Evolutionary conservation across 2,888 invertebrate genomes (phyloP).

Genomic region (Portevinia maculata): DNA sequence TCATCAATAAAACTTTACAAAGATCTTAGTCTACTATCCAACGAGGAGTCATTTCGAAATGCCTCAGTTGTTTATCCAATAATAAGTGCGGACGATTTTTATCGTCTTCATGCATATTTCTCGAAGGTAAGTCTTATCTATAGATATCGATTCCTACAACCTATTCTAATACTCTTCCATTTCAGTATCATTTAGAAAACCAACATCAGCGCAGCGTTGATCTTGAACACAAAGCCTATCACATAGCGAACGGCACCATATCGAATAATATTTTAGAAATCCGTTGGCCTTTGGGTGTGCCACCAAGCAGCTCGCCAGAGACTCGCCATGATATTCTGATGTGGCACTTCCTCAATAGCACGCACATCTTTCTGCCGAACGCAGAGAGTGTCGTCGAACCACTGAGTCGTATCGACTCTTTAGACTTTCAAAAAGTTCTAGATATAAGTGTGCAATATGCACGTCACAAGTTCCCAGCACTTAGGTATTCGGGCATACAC

Average conservation of each 20-base stretch:
- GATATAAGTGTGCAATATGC: constrained; percentile 84
- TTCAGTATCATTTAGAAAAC: constrained; percentile 83
- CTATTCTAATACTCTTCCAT: constrained; percentile 35
- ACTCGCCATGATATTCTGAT: constrained; percentile 92
- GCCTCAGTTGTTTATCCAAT: constrained; percentile 88
- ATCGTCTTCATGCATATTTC: constrained; percentile 89
- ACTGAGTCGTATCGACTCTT: constrained; percentile 86
- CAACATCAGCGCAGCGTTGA: constrained; percentile 80
- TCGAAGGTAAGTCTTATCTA: constrained; percentile 84
- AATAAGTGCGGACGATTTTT: constrained; percentile 85
- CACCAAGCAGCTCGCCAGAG: constrained; percentile 86
- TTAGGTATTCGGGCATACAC: constrained; percentile 85
- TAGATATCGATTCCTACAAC: not conserved
- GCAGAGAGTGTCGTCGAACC: constrained; percentile 89
- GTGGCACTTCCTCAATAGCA: constrained; percentile 94
- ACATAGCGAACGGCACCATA: constrained; percentile 83
- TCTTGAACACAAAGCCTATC: constrained; percentile 81
- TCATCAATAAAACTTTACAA: constrained; percentile 81
- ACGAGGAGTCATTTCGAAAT: constrained; percentile 83
- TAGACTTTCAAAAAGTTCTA: constrained; percentile 87
- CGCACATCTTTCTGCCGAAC: constrained; percentile 91
- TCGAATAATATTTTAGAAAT: constrained; percentile 84
- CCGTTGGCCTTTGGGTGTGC: constrained; percentile 90
- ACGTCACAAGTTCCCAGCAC: constrained; percentile 83
- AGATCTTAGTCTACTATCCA: constrained; percentile 82